Percentiles rank a stretch among this genome's conserved stretches.
These are phyloP conservation scores for Tenthredo notha DNA, from an alignment of 2,888 invertebrate genomes.

Conservation along the genomic window DNA sequence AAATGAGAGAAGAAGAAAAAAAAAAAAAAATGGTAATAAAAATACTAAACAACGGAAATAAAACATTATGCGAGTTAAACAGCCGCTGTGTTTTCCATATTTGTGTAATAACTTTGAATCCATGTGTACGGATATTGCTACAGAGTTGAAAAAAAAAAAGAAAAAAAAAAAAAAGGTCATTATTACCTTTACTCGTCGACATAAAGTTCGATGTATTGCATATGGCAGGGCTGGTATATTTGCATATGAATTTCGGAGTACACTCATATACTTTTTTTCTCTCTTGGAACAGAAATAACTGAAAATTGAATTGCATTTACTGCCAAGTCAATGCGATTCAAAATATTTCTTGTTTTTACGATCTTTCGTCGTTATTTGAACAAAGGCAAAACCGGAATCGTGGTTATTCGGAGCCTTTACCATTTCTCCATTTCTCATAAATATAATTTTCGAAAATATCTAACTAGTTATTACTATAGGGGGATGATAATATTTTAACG, in stretches of 20 bases:
- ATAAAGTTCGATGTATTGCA: not conserved
- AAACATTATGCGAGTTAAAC: not conserved
- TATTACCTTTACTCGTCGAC: conserved; percentile 1
- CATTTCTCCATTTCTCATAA: not conserved
- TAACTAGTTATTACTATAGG: not conserved
- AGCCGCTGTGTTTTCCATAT: not conserved
- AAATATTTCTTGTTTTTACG: not conserved
- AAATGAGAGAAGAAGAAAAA: not conserved
- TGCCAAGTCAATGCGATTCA: not conserved
- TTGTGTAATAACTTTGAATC: not conserved
- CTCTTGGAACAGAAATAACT: not conserved
- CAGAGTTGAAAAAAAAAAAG: too few relatives aligned
- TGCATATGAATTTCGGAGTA: not conserved
- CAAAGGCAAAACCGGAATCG: not conserved
- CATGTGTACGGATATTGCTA: not conserved
- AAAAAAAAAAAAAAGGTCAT: not conserved
- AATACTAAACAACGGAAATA: not conserved
- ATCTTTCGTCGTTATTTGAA: not conserved
- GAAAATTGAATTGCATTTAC: not conserved
- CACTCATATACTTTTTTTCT: too few relatives aligned
- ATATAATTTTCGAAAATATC: not conserved
- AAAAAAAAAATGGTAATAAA: not conserved
- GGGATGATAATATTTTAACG: not conserved
- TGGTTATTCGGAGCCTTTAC: not conserved
- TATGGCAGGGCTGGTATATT: not conserved